Base-by-base conservation (phyloP, 2,113 vertebrate genomes). In the Pollimyrus isidori region DNA sequence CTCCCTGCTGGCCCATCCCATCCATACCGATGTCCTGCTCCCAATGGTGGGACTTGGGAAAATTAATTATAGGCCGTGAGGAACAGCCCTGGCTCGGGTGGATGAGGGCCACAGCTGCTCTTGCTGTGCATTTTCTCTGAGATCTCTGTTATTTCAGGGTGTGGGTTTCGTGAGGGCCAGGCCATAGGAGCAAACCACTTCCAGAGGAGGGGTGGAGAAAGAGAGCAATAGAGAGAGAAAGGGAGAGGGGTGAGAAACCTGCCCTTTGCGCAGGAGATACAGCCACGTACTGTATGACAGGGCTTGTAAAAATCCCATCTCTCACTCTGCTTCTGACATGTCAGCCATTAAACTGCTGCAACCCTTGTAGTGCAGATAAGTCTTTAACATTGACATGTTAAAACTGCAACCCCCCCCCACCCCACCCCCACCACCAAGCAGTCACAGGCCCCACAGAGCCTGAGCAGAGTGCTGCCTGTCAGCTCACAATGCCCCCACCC, bases 101-200 rank as follows among this genome's bases (percentile, higher is more conserved):
- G 94, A 94, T 91, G 93, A 92, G 93, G 92, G 84, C 91, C 90
- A 46, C 91, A 92, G 92, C 94, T 93, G 91, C 93, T 94, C 92
- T 93, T 91, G 91, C 48, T 42, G 48, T 92, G 93, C 91, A 91
- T 90, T 91, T 93, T 91, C 91, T 92, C 95, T 94, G 92, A 62
- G 65, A 93, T 93, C 93, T 94, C 94, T 94, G 94, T 93, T 93
- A 94, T 93, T 94, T 95, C 94, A 94, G 94, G 87, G 91, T 90
- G 89, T 73, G 52, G 58, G 90, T 92, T 92, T 95, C 2, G 17
- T 82, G 35, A 82, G 39, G 35, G 39, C 35, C 35, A 45, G 76
- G 35, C 35, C 35, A 45, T 17, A 39, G 76, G 13, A 6, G 35
- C 30, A 39, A 82, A 82, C 76, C 39, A 21, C 30, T 82, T 45